Conservation (phyloP, 2,888 invertebrate genomes). For the Amaurobius ferox region DNA sequence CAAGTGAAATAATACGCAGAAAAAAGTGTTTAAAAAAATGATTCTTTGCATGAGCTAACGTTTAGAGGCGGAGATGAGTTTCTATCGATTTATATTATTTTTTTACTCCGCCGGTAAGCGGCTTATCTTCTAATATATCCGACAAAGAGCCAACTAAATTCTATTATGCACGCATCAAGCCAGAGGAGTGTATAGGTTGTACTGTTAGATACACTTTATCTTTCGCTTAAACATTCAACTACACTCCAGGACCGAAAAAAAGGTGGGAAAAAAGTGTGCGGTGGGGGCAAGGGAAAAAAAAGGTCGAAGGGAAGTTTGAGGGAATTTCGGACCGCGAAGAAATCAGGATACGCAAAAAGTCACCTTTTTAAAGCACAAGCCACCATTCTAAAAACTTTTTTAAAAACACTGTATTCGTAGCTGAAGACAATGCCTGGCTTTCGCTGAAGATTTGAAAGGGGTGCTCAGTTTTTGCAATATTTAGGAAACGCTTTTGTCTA, state of each 20-base stretch:
- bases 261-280: constrained; percentile 9
- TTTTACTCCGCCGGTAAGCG: constrained; percentile 45
- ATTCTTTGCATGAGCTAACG: constrained; percentile 33
- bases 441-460: neutral
- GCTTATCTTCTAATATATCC: constrained; percentile 69
- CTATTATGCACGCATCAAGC: constrained; percentile 65
- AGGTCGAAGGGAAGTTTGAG: constrained; percentile 8
- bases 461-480: constrained; percentile 10
- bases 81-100: constrained; percentile 55
- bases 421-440: constrained; percentile 33
- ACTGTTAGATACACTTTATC: constrained; percentile 65
- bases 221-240: constrained; percentile 42
- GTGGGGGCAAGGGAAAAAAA: neutral
- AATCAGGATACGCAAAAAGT: constrained; percentile 42
- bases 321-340: constrained; percentile 29
- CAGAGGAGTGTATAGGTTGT: constrained; percentile 40
- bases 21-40: constrained; percentile 10
- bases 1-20: neutral
- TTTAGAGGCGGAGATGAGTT: constrained; percentile 57
- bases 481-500: constrained; percentile 34
- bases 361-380: constrained; percentile 37
- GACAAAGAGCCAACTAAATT: constrained; percentile 70
- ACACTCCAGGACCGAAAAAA: constrained; percentile 26
- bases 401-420: constrained; percentile 24
- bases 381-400: constrained; percentile 41